A percentile compares a stretch with the other conserved stretches of the same genome.
Conservation (phyloP, 2,888 invertebrate species). For the Leptinotarsa juncta region DNA sequence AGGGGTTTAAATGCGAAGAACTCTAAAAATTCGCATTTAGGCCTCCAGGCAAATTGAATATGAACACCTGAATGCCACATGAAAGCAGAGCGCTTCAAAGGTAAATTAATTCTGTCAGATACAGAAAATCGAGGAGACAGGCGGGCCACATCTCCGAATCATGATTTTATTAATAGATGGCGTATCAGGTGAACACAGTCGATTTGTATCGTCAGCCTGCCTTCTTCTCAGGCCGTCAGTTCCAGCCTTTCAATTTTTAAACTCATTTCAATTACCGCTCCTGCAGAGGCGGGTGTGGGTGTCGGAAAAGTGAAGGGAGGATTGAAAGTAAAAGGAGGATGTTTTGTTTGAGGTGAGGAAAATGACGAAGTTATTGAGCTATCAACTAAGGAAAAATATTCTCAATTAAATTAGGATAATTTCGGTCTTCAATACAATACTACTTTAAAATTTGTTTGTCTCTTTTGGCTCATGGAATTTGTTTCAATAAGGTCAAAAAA, state of each 20-base stretch:
- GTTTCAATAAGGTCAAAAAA: no score
- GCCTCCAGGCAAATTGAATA: constrained; percentile 40
- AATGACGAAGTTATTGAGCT: no score
- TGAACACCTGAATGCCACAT: constrained; percentile 53
- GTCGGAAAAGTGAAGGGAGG: not conserved
- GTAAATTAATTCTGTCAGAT: constrained; percentile 60
- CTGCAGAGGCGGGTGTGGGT: not conserved
- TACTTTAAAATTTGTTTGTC: no score
- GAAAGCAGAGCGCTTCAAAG: constrained; percentile 54
- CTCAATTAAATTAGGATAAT: no score
- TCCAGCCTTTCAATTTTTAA: constrained; percentile 57
- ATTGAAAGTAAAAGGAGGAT: not conserved
- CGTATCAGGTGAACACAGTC: constrained; percentile 53
- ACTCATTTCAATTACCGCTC: constrained; percentile 53
- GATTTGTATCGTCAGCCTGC: constrained; percentile 53
- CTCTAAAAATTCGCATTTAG: not conserved
- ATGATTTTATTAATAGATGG: constrained; percentile 60
- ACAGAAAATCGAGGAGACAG: constrained; percentile 49
- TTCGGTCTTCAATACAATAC: no score
- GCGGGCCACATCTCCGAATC: constrained; percentile 50
- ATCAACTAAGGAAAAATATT: no score
- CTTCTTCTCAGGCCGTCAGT: constrained; percentile 53
- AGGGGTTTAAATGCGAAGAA: not conserved
- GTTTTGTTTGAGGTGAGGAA: not conserved
- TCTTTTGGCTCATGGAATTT: no score